Evolutionary conservation across 2,113 vertebrate species (phyloP), one percentile per base, ranked within the genome.

Genomic region (Semicossyphus pulcher): DNA sequence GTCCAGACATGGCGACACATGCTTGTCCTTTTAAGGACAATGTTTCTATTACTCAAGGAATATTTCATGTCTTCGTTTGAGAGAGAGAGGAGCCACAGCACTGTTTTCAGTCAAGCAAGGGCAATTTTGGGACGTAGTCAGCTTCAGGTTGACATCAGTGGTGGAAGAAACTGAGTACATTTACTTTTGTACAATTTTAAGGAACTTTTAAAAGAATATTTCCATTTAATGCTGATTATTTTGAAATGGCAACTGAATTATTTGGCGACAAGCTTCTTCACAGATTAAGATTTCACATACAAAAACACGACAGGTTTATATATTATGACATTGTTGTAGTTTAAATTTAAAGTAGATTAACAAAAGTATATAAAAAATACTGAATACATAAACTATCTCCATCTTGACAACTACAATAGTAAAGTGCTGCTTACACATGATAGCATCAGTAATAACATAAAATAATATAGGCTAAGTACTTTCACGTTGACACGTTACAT

Each of bases 1-100:
- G 41, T 80, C 64, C 85, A 88, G 78, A 80, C 82, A 39, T 28
- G 51, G 68, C 49, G 41, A 26, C 82, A 31, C 81, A 65, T 58
- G 66, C 45, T 65, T 90, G 70, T 72, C 92, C 91, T 90, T 94
- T 93, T 93, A 92, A 90, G 89, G 92, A 82, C 80, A 88, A 75
- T 49, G 14, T 59, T 28, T 72, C 42, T 23, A 20, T 41, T 51
- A 52, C 45, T 58, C 47, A 16, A 57, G 47, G 72, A 54, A 59
- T 48, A 59, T 25, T 21, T 71, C 32, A 71, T 81, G 81, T 82
- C 51, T 72, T 41, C 68, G 48, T 70, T 74, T 2, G 34, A 61
- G 14, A 78, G 72, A 4, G 34, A 61, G 14, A 78, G 72, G 74
- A 25, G 60, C 12, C 56, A 32, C 21, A 20, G 36, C 14, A 49